These are phyloP conservation scores for Halictus quadricinctus DNA, from an alignment of 2,888 invertebrate genomes.

Conservation along the genomic window DNA sequence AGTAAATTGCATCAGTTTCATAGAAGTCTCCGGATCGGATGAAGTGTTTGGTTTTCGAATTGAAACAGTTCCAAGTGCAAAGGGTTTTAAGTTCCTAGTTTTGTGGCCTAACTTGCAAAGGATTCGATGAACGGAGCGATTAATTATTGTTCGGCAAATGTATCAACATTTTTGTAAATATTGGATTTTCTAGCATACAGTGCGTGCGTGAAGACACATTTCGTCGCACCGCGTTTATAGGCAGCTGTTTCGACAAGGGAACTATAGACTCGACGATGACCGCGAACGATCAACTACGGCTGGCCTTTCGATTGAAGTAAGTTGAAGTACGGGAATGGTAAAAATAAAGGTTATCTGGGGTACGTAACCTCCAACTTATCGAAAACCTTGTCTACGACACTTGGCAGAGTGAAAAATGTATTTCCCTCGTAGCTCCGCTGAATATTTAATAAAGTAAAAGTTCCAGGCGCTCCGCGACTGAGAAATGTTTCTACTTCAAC, in stretches of 20 bases:
- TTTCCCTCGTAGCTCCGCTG: not conserved
- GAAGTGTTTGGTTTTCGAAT: too few species aligned
- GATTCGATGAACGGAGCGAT: not conserved
- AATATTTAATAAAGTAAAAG: slow-evolving; percentile 2
- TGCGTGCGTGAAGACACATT: not conserved
- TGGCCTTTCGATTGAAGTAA: not conserved
- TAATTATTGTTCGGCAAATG: not conserved
- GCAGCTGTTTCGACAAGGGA: not conserved
- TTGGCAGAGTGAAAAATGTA: not conserved
- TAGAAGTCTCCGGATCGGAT: too few species aligned
- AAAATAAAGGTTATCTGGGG: not conserved
- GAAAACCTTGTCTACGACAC: not conserved
- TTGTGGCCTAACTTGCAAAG: not conserved
- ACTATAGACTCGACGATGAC: not conserved
- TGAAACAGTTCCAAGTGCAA: too few species aligned
- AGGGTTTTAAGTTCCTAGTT: too few species aligned
- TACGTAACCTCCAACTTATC: not conserved
- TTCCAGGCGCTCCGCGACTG: not conserved
- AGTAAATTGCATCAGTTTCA: too few species aligned
- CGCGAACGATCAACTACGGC: not conserved
- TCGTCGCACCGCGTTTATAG: not conserved
- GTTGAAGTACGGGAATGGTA: not conserved
- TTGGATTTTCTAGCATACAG: not conserved
- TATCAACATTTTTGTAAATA: not conserved
- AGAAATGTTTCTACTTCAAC: slow-evolving; percentile 10